A percentile compares a stretch with the other conserved stretches of the same genome.
These are phyloP conservation scores for Heliconius hermathena DNA, from an alignment of 1,140 invertebrate species.

Conservation along the genomic window DNA sequence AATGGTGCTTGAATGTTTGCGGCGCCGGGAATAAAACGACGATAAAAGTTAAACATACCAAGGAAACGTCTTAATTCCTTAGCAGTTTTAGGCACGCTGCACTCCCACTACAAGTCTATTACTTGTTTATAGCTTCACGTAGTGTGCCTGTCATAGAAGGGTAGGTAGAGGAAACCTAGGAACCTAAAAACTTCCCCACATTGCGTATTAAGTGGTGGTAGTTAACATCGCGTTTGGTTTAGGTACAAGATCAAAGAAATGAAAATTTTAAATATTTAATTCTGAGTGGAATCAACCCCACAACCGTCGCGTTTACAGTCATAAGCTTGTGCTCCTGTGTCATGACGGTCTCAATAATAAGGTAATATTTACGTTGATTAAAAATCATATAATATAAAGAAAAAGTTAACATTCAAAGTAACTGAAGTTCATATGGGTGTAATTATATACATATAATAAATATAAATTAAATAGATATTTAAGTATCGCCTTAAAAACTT, in stretches of 20 bases:
- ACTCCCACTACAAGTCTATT: no score
- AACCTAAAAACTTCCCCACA: no score
- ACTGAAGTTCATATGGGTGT: no score
- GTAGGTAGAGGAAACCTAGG: no score
- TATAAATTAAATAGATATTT: background rate
- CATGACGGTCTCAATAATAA: background rate
- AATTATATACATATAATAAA: background rate
- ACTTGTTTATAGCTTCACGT: no score
- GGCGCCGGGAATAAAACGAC: no score
- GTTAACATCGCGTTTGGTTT: background rate
- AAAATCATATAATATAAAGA: background rate
- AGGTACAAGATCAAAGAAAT: background rate
- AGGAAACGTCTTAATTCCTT: no score
- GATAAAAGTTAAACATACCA: no score
- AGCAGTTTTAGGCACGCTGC: no score
- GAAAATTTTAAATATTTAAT: background rate
- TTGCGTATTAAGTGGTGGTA: background rate
- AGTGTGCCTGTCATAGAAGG: no score
- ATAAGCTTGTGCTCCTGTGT: background rate
- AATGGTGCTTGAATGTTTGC: no score
- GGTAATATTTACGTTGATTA: background rate
- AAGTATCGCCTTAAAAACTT: constrained; percentile 12
- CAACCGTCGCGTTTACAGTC: background rate
- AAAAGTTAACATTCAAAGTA: background rate
- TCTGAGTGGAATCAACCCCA: background rate